phyloP scores from a whole-genome alignment of 2,888 invertebrate genomes.

The Euplexia lucipara region DNA sequence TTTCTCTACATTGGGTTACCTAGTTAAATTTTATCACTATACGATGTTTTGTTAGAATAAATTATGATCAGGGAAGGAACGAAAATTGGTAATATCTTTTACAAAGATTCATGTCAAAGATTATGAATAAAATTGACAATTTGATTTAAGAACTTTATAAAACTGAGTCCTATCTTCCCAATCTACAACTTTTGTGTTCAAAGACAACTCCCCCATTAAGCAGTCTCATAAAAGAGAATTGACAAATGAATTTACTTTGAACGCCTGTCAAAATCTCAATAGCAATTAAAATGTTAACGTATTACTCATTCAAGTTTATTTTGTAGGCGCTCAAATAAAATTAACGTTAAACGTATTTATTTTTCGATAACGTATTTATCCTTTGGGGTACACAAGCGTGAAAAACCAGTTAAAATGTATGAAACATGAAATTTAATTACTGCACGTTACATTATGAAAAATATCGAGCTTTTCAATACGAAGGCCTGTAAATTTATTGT shows the following conservation, averaged over 20 bases:
- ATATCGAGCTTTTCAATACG: conserved; percentile 20
- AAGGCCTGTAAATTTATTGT: conserved; percentile 51
- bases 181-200: conserved; percentile 29
- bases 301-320: conserved; percentile 7
- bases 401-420: conserved; percentile 2
- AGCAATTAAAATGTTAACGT: conserved; percentile 35
- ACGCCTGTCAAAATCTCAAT: conserved; percentile 33
- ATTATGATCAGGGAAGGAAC: neutral
- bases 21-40: neutral
- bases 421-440: conserved; percentile 31
- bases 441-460: conserved; percentile 16
- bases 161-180: conserved; percentile 25
- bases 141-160: conserved; percentile 38
- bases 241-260: conserved; percentile 36
- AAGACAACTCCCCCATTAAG: conserved; percentile 23
- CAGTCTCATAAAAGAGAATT: neutral
- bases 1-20: too few relatives aligned
- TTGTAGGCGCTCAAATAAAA: conserved; percentile 15
- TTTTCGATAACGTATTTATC: conserved; percentile 7
- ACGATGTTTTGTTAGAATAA: neutral
- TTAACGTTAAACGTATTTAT: conserved; percentile 22
- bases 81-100: conserved; percentile 8
- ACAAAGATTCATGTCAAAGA: conserved; percentile 30
- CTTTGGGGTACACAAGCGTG: neutral
- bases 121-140: conserved; percentile 18